phyloP scores from a whole-genome alignment of 1,140 invertebrate species.

The Eriosoma lanigerum region DNA sequence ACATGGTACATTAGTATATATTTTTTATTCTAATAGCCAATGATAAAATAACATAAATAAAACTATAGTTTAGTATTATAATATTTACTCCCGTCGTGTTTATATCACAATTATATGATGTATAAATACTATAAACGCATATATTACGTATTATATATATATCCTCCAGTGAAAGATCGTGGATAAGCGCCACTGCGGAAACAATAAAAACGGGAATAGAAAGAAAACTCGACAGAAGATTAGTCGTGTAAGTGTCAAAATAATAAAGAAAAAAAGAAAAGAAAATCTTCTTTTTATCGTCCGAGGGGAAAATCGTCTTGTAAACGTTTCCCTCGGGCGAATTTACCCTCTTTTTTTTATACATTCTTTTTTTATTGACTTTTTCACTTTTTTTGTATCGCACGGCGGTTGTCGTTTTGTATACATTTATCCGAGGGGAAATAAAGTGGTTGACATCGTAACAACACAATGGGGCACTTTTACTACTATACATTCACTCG shows the following conservation, averaged over 20 bases:
- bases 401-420: conserved; percentile 22
- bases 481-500: not conserved
- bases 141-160: too few species aligned
- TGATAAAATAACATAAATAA: too few species aligned
- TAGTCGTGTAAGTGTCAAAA: conserved; percentile 50
- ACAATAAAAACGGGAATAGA: conserved; percentile 9
- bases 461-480: conserved; percentile 33
- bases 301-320: conserved; percentile 47
- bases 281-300: conserved; percentile 46
- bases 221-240: conserved; percentile 8
- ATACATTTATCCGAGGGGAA: conserved; percentile 20
- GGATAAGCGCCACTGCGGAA: not conserved
- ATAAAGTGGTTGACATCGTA: conserved; percentile 47
- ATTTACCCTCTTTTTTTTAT: conserved; percentile 45
- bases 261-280: conserved; percentile 9
- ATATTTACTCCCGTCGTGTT: too few species aligned
- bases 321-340: conserved; percentile 48
- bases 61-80: too few species aligned
- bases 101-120: not conserved
- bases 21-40: too few species aligned
- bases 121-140: not conserved
- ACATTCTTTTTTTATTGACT: conserved; percentile 45
- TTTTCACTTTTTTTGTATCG: conserved; percentile 2
- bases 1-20: too few species aligned
- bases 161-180: too few species aligned